Conservation (phyloP, 2,797 vertebrate species). For the Macropodus opercularis region DNA sequence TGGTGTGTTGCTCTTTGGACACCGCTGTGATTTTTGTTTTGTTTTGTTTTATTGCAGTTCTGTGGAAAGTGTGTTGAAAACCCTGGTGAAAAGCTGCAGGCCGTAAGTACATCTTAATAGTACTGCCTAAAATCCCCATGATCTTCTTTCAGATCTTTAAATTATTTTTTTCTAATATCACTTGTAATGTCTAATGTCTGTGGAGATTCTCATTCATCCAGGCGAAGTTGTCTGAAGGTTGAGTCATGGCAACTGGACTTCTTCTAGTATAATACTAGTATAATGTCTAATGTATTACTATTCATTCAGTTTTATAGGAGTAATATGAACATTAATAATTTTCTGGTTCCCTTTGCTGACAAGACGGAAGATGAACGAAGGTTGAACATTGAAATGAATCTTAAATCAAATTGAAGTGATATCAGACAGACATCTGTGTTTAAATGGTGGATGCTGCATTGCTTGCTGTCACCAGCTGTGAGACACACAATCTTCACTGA, state of each 20-base stretch:
- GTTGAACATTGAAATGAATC: not conserved
- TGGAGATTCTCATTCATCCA: too few species aligned
- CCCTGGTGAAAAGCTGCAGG: conserved; percentile 95
- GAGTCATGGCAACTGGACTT: too few species aligned
- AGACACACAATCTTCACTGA: conserved; percentile 23
- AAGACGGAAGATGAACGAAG: not conserved
- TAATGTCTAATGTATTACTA: too few species aligned
- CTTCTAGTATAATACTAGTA: too few species aligned
- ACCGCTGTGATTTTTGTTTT: conserved; percentile 13
- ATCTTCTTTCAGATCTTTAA: too few species aligned
- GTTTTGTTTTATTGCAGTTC: conserved; percentile 81
- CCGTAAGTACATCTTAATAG: conserved; percentile 87
- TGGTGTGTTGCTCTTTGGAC: conserved; percentile 14
- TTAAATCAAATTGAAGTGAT: not conserved
- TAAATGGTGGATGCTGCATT: not conserved
- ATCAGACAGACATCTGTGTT: not conserved
- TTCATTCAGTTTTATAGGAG: not conserved
- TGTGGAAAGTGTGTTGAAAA: conserved; percentile 94
- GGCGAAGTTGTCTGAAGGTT: too few species aligned
- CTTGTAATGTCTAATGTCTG: too few species aligned
- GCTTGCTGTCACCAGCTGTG: conserved; percentile 9
- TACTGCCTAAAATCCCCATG: not conserved
- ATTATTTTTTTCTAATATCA: too few species aligned
- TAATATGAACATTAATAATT: not conserved
- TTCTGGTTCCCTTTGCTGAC: not conserved